Evolutionary conservation across 2,888 invertebrate genomes (phyloP).

Genomic region (Eremobia ochroleuca): DNA sequence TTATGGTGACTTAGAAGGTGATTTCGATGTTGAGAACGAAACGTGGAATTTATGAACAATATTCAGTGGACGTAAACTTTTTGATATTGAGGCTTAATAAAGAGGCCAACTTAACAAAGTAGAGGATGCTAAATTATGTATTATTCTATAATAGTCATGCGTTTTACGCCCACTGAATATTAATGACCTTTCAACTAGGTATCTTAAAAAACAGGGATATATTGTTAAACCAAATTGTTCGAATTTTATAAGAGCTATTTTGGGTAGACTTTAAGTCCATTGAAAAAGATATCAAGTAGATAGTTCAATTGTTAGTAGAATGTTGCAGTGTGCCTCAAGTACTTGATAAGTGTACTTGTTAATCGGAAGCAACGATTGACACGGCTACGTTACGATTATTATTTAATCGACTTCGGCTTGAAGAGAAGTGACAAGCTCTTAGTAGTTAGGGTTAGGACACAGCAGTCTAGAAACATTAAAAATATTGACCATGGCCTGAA

Average conservation of each 20-base stretch:
- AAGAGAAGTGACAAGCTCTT: conserved; percentile 16
- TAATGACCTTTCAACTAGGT: conserved; percentile 63
- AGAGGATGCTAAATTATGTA: conserved; percentile 5
- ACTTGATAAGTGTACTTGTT: conserved; percentile 45
- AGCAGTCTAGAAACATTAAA: background rate
- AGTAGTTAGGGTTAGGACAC: conserved; percentile 7
- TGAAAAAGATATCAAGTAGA: conserved; percentile 63
- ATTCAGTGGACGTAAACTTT: conserved; percentile 33
- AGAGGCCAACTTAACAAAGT: conserved; percentile 23
- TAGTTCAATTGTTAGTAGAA: conserved; percentile 55
- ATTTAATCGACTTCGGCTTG: conserved; percentile 27
- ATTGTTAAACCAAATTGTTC: conserved; percentile 56
- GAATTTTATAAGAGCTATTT: conserved; percentile 42
- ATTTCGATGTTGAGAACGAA: conserved; percentile 38
- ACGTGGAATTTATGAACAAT: conserved; percentile 41
- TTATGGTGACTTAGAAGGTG: conserved; percentile 18
- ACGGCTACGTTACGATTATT: conserved; percentile 31
- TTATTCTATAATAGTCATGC: conserved; percentile 13
- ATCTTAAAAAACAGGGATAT: conserved; percentile 60
- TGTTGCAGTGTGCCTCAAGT: conserved; percentile 51
- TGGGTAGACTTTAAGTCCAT: conserved; percentile 52
- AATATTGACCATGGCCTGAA: background rate
- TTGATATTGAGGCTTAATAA: conserved; percentile 20
- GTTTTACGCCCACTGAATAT: conserved; percentile 41
- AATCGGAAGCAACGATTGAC: conserved; percentile 32